Evolutionary conservation across 2,113 vertebrate species (phyloP).

Genomic region (Poeciliopsis prolifica): DNA sequence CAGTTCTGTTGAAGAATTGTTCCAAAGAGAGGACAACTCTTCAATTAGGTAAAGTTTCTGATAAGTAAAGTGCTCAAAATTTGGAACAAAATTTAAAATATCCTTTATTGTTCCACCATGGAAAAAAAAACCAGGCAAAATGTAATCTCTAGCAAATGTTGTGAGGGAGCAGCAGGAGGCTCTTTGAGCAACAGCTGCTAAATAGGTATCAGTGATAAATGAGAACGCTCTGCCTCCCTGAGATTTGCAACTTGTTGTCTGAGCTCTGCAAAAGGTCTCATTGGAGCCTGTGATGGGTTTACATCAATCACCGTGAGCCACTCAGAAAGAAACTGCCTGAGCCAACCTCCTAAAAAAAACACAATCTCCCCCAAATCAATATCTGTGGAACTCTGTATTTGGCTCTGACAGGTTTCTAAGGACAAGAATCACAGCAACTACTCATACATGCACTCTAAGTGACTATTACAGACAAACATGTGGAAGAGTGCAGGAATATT

Average conservation of each 20-base stretch:
- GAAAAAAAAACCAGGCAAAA: conserved; percentile 5
- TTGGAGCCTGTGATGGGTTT: conserved; percentile 2
- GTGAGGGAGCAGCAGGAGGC: neutral
- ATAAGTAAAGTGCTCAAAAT: neutral
- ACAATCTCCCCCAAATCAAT: neutral
- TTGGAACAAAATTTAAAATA: too few relatives aligned
- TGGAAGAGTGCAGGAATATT: conserved; percentile 9
- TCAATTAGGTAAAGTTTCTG: neutral
- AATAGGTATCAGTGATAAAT: conserved; percentile 16
- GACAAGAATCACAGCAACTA: neutral
- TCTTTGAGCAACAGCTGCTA: conserved; percentile 5
- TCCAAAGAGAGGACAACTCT: neutral
- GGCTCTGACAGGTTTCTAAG: conserved; percentile 2
- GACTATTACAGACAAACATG: neutral
- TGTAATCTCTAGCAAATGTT: conserved; percentile 27
- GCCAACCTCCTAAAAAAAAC: neutral
- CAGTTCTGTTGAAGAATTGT: neutral
- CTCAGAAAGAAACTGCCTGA: conserved; percentile 1
- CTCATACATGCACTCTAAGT: neutral
- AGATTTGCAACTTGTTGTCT: conserved; percentile 11
- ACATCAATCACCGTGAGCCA: conserved; percentile 9
- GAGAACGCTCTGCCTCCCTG: neutral
- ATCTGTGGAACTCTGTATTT: neutral
- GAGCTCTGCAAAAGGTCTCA: conserved; percentile 6
- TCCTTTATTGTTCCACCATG: too few relatives aligned